phyloP scores from a whole-genome alignment of 2,797 vertebrate genomes.

The Phalloptychus januarius region DNA sequence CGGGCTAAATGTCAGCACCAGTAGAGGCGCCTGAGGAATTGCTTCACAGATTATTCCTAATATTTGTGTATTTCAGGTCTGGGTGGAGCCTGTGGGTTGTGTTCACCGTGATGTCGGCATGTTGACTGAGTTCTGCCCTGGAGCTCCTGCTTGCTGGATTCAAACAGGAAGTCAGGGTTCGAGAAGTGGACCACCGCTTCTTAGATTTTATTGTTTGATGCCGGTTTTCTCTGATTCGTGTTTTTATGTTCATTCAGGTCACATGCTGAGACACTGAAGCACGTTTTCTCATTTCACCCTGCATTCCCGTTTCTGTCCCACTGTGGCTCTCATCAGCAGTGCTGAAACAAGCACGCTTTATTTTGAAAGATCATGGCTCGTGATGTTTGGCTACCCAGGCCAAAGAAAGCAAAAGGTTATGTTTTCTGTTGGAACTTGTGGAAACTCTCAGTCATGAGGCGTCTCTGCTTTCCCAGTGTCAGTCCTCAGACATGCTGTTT shows the following conservation, averaged over 20 bases:
- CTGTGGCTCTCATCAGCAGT: slow-evolving; percentile 14
- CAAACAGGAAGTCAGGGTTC: slow-evolving; percentile 75
- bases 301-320: slow-evolving; percentile 49
- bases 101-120: not conserved
- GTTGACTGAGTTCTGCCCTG: not conserved
- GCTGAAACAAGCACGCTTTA: slow-evolving; percentile 41
- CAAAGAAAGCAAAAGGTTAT: slow-evolving; percentile 56
- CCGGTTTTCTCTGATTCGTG: slow-evolving; percentile 71
- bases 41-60: not conserved
- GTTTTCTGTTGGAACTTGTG: slow-evolving; percentile 56
- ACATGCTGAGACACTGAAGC: slow-evolving; percentile 44
- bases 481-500: slow-evolving; percentile 53
- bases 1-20: slow-evolving; percentile 59
- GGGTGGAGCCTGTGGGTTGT: not conserved
- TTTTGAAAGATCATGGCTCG: slow-evolving; percentile 42
- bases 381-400: slow-evolving; percentile 29
- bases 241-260: slow-evolving; percentile 69
- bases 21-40: not conserved
- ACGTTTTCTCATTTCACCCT: slow-evolving; percentile 40
- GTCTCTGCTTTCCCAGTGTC: slow-evolving; percentile 53
- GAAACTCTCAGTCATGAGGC: slow-evolving; percentile 59
- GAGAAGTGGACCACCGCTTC: slow-evolving; percentile 81
- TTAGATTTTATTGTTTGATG: slow-evolving; percentile 82
- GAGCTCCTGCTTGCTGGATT: slow-evolving; percentile 50
- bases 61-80: not conserved